Evolutionary conservation across 1,140 invertebrate species (phyloP), one percentile per base, ranked within the genome.

Genomic region (Meloidogyne exigua): DNA sequence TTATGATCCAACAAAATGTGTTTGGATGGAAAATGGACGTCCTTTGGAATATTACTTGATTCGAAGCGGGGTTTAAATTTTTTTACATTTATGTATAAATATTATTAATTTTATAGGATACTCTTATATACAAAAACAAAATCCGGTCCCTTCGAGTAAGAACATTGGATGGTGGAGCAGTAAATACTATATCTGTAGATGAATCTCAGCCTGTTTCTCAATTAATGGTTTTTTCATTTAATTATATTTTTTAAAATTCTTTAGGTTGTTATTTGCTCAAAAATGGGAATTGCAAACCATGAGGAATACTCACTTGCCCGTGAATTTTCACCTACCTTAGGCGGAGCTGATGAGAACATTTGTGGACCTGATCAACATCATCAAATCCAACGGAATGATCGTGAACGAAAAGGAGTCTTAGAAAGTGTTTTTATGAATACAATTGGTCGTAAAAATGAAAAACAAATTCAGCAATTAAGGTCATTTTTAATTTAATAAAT

Each of bases 261-360:
- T 39, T 10, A 28, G 95, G 94, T 99, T 70, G 94, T 96, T 2
- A 96, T 99, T 83, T 99, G 97, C 89, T 95, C 95, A 42, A 98
- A 95, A 90, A 96, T 99, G 86, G 96, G 92, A 72, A 98, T 99
- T 84, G 96, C 96, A 81, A 99, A 99, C 90, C 95, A 99, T 89
- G 97, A 99, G 87, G 97, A 99, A 88, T 99, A 98, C 88, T 96
- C 95, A 28, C 88, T 99, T 87, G 94, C 99, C 21, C 90, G 93
- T 21, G 66, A 74, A 39, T 26, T 18, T 10, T 88, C 96, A 94
- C 0, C 89, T 95, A 25, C 97, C 95, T 89, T 96, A 94, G 0
- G 89, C 95, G 23, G 97, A 95, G 0, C 88, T 97, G 63, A 87
- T 85, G 77, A 80, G 87, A 89, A 79, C 86, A 87, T 78, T 87